These are phyloP conservation scores for Mercenaria mercenaria DNA, from an alignment of 1,140 invertebrate genomes.

Conservation along the genomic window DNA sequence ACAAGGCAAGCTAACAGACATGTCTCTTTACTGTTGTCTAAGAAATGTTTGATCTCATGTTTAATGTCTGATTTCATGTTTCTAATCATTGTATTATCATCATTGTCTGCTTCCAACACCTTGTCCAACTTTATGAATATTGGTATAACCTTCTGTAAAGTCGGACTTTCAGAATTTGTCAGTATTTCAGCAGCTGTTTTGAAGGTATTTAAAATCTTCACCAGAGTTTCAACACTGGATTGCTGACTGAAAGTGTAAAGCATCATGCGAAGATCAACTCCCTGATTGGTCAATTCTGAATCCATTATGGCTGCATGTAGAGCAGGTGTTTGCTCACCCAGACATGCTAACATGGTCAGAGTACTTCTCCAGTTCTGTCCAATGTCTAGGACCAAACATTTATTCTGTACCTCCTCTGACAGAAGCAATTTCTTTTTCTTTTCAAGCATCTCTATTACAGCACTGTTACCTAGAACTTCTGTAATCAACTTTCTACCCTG, in stretches of 20 bases:
- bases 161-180: conserved; percentile 30
- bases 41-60: conserved; percentile 16
- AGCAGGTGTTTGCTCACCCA: conserved; percentile 20
- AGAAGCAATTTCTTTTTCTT: conserved; percentile 34
- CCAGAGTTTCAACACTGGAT: conserved; percentile 33
- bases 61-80: conserved; percentile 37
- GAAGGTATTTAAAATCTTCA: conserved; percentile 47
- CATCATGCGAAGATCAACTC: conserved; percentile 39
- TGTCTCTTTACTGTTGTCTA: not conserved
- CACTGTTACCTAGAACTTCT: not conserved
- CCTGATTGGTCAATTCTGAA: conserved; percentile 42
- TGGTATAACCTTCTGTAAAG: conserved; percentile 59
- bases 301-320: conserved; percentile 56
- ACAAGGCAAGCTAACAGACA: conserved; percentile 51
- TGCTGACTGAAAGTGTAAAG: conserved; percentile 37
- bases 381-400: not conserved
- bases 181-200: conserved; percentile 54
- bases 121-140: conserved; percentile 62
- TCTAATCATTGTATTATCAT: conserved; percentile 44
- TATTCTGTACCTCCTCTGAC: not conserved
- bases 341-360: conserved; percentile 22
- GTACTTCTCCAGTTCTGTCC: conserved; percentile 27
- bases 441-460: not conserved
- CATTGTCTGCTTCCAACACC: conserved; percentile 24
- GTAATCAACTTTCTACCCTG: not conserved